phyloP scores from a whole-genome alignment of 2,888 invertebrate species.

The Hypena proboscidalis region DNA sequence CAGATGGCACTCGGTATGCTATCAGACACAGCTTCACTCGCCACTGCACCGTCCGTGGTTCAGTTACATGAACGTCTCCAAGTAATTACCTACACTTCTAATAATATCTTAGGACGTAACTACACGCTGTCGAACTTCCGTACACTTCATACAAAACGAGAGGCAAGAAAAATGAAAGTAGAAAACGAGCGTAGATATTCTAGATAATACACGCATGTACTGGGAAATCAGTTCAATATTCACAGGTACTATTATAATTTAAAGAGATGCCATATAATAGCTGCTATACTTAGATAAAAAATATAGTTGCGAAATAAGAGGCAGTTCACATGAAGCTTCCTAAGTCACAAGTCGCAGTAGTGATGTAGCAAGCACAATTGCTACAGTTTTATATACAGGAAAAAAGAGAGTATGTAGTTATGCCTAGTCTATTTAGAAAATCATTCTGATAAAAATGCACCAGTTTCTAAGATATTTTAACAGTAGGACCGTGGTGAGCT shows the following conservation, averaged over 20 bases:
- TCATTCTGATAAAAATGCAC: no score
- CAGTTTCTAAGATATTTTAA: background rate
- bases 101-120: slow-evolving; percentile 44
- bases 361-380: background rate
- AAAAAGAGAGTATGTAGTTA: slow-evolving; percentile 4
- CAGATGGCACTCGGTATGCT: slow-evolving; percentile 80
- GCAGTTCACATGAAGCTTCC: slow-evolving; percentile 45
- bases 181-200: slow-evolving; percentile 12
- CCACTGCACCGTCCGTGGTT: slow-evolving; percentile 43
- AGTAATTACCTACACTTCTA: slow-evolving; percentile 35
- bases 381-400: background rate
- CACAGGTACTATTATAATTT: slow-evolving; percentile 33
- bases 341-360: background rate
- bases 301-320: slow-evolving; percentile 17
- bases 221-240: slow-evolving; percentile 24
- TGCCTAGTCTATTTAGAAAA: slow-evolving; percentile 1
- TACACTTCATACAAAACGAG: slow-evolving; percentile 19
- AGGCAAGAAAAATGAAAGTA: slow-evolving; percentile 32
- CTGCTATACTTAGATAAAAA: no score
- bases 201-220: slow-evolving; percentile 20
- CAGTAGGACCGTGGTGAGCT: slow-evolving; percentile 26
- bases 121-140: slow-evolving; percentile 38
- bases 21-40: slow-evolving; percentile 65
- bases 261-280: slow-evolving; percentile 32
- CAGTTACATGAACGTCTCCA: slow-evolving; percentile 45